A percentile compares a stretch with the other conserved stretches of the same genome.
Evolutionary conservation across 2,888 invertebrate genomes (phyloP).

Genomic region (Dromius quadrimaculatus): DNA sequence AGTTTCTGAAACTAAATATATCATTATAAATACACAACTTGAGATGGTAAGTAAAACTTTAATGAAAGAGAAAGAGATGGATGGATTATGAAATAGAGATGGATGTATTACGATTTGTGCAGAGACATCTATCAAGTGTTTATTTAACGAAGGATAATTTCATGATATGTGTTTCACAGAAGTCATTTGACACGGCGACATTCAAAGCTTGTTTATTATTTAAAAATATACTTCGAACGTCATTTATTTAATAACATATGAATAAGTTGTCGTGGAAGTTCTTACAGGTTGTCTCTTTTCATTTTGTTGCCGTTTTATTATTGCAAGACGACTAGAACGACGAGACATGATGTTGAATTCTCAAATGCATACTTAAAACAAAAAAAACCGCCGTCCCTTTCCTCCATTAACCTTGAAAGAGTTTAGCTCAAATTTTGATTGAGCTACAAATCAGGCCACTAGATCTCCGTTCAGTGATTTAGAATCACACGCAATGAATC

Average conservation of each 20-base stretch:
- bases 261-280: slow-evolving; percentile 31
- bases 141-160: slow-evolving; percentile 6
- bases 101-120: slow-evolving; percentile 32
- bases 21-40: slow-evolving; percentile 52
- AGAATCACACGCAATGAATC: slow-evolving; percentile 4
- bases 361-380: not conserved
- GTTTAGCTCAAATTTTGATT: too few relatives aligned
- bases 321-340: not conserved
- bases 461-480: not conserved
- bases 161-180: slow-evolving; percentile 19
- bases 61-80: slow-evolving; percentile 42
- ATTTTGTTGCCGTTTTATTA: slow-evolving; percentile 13
- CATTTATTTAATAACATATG: slow-evolving; percentile 44
- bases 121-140: not conserved
- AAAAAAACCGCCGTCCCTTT: not conserved
- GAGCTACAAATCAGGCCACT: not conserved
- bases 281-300: slow-evolving; percentile 18
- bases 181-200: slow-evolving; percentile 3
- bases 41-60: slow-evolving; percentile 50
- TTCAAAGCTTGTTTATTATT: slow-evolving; percentile 39
- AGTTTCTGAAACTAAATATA: slow-evolving; percentile 51
- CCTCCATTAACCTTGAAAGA: too few relatives aligned
- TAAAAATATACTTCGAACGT: slow-evolving; percentile 37
- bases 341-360: not conserved
- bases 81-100: not conserved